Evolutionary conservation across 2,888 invertebrate genomes (phyloP), one percentile per base, ranked within the genome.

Genomic region (Camponotus fellah): DNA sequence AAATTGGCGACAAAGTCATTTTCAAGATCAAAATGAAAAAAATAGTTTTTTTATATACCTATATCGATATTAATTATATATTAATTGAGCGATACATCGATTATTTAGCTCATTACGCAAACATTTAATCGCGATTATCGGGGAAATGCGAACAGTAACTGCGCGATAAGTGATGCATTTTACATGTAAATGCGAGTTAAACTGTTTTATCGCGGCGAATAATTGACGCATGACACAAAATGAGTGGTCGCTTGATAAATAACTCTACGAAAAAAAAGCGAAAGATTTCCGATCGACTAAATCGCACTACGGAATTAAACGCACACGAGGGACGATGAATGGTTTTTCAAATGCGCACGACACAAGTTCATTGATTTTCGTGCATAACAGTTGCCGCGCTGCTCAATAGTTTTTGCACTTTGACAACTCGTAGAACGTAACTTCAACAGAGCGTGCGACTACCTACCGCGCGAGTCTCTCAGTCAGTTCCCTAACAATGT

Each of bases 401-500:
- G 40, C 14, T 53, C 69, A 49, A 65, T 37, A 8, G 12, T 72
- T 80, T 80, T 80, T 49, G 46, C n/a, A 60, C 60, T 37, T 34
- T 26, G 79, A 79, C 17, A 58, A 62, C 60, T 80, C 72, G 71
- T n/a, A 9, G 53, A 53, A 26, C 12, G 4, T 49, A 62, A 46
- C 46, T 81, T 53, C 26, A 21, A 34, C 46, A 8, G 34, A 56
- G 65, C 34, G 43, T 34, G 43, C 10, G 32, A 62, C 71, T 34
- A 62, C 53, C 53, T 34, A 62, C 53, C 53, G 53, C 75, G 65
- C 83, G 66, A 85, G 84, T 80, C 83, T 60, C 83, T 72, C 83
- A 49, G 53, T n/a, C 53, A n/a, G 53, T 53, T 43, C 56, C 40
- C 65, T 74, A 76, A 85, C 82, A 85, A 83, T 74, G 84, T 87